Evolutionary conservation across 2,888 invertebrate genomes (phyloP).

Genomic region (Trichopria drosophilae): DNA sequence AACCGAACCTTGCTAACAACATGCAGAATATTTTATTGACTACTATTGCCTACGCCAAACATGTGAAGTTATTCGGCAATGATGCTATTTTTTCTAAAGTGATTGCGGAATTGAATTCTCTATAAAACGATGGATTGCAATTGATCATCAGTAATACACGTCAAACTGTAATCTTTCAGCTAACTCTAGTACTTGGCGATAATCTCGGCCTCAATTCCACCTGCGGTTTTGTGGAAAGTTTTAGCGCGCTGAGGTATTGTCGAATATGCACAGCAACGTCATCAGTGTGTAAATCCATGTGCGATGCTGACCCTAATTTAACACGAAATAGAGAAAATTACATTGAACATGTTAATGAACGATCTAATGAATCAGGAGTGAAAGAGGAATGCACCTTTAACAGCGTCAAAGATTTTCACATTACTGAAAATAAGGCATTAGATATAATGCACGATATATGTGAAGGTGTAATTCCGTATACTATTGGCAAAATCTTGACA

Average conservation of each 20-base stretch:
- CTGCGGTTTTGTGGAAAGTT: conserved; percentile 26
- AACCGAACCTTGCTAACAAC: conserved; percentile 13
- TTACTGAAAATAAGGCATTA: conserved; percentile 23
- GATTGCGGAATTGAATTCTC: conserved; percentile 17
- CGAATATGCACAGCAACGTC: conserved; percentile 19
- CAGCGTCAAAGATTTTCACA: conserved; percentile 22
- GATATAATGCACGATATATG: conserved; percentile 27
- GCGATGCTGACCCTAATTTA: conserved; percentile 1
- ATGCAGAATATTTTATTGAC: conserved; percentile 13
- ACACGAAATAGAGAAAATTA: conserved; percentile 16
- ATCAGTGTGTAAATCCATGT: conserved; percentile 18
- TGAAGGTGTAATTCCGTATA: conserved; percentile 16
- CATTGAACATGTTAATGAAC: conserved; percentile 14
- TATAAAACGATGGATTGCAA: conserved; percentile 18
- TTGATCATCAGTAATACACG: conserved; percentile 1
- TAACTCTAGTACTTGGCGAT: conserved; percentile 23
- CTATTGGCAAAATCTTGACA: conserved; percentile 14
- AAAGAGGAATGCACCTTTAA: conserved; percentile 29
- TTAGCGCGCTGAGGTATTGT: conserved; percentile 20
- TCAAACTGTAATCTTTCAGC: conserved; percentile 20
- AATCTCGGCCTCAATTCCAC: too few relatives aligned
- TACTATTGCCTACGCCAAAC: conserved; percentile 16
- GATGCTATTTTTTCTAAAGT: conserved; percentile 11
- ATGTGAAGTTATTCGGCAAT: conserved; percentile 20
- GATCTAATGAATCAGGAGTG: conserved; percentile 22